Percentiles rank a stretch among this genome's conserved stretches.
Evolutionary conservation across 53 echinoderm and acorn worm species (phyloP).

Genomic region (Paelopatides confundens): DNA sequence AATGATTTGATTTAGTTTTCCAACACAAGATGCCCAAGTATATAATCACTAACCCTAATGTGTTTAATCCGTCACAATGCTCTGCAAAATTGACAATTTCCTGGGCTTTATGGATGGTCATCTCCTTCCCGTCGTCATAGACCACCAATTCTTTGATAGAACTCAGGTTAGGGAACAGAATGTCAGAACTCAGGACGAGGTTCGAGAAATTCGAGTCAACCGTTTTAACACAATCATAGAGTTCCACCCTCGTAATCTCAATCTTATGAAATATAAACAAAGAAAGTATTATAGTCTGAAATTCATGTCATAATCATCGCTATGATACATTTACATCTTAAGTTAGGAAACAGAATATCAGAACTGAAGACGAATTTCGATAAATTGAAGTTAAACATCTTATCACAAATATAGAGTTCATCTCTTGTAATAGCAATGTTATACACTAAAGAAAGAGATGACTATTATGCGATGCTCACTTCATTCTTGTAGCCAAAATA

Average conservation of each 20-base stretch:
- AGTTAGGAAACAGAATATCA: not conserved
- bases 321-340: too few species aligned
- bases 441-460: not conserved
- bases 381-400: not conserved
- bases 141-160: conserved; percentile 3
- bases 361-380: not conserved
- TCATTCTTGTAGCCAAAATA: too few species aligned
- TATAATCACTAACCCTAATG: not conserved
- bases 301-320: too few species aligned
- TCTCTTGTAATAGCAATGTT: not conserved
- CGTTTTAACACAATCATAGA: not conserved
- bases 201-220: not conserved
- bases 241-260: not conserved
- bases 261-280: not conserved
- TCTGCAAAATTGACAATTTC: not conserved
- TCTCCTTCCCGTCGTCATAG: conserved; percentile 1
- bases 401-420: not conserved
- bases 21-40: too few species aligned
- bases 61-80: not conserved
- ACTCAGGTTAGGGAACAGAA: not conserved
- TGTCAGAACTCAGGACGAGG: not conserved
- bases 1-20: too few species aligned
- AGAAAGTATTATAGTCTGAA: too few species aligned
- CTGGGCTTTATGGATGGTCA: not conserved
- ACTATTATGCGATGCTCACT: too few species aligned